Percentiles rank a stretch among this genome's conserved stretches.
These are phyloP conservation scores for Cladorhizidae sp. DNA, from an alignment of 37 sponge, comb jelly and placozoan genomes.

Conservation along the genomic window DNA sequence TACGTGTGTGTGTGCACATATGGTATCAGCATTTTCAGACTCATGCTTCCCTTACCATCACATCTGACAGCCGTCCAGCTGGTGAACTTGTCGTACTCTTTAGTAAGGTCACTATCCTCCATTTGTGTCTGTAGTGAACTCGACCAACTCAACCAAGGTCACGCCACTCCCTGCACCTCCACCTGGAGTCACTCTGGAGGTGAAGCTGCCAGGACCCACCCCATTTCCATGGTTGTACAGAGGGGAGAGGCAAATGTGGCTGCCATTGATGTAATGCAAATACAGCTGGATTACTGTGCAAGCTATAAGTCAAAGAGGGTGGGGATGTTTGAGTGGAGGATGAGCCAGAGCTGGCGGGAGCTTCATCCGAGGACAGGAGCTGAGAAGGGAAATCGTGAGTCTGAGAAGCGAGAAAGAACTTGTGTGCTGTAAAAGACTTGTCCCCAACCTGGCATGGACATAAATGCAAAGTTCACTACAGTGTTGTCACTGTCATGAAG, in stretches of 20 bases:
- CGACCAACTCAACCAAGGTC: not conserved
- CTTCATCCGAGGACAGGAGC: too few relatives aligned
- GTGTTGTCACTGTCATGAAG: not conserved
- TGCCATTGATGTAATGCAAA: too few relatives aligned
- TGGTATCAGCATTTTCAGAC: not conserved
- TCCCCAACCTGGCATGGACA: too few relatives aligned
- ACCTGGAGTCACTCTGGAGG: too few relatives aligned
- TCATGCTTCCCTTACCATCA: not conserved
- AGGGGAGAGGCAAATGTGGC: conserved; percentile 9
- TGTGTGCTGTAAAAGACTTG: too few relatives aligned
- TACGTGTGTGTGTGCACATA: too few relatives aligned
- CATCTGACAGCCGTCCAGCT: not conserved
- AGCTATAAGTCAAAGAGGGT: not conserved
- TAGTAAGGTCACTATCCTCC: conserved; percentile 51
- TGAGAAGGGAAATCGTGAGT: too few relatives aligned
- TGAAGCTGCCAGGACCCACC: too few relatives aligned
- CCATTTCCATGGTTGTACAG: not conserved
- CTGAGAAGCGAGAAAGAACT: too few relatives aligned
- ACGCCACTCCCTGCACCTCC: too few relatives aligned
- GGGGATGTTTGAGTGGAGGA: too few relatives aligned
- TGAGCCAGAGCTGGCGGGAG: not conserved
- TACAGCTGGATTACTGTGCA: conserved; percentile 1
- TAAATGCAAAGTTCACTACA: too few relatives aligned
- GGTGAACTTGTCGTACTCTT: conserved; percentile 37
- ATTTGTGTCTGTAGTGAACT: conserved; percentile 29